Evolutionary conservation across 2,888 invertebrate genomes (phyloP), one percentile per base, ranked within the genome.

Genomic region (Cerceris ruficornis): DNA sequence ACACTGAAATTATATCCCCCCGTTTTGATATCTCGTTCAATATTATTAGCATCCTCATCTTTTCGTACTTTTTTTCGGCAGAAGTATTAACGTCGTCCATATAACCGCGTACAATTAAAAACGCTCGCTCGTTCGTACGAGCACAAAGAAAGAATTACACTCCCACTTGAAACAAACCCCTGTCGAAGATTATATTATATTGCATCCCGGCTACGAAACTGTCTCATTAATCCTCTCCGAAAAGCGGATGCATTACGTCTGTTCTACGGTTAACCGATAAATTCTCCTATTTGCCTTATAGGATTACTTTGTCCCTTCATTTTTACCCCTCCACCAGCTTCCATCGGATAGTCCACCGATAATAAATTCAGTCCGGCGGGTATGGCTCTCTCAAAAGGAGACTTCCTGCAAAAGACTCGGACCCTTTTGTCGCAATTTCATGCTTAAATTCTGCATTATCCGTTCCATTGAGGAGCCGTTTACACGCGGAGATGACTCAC

Each of bases 1-100:
- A 7, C 42, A 13, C 13, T 46, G 64, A 68, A 67, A 82, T 82
- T 69, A 82, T 75, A 69, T 65, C 69, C 69, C 79, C 67, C 55
- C 75, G 60, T 82, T n/a, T 81, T 69, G 58, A 15, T 65, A 43
- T 64, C 64, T 49, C 39, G 42, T 70, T 62, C 9, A 13, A 46
- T 42, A 59, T 68, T 64, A 73, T 80, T 76, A 68, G 46, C 52
- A 60, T 65, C 72, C 14, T 7, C 15, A 54, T 58, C 49, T 54
- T 61, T 13, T 17, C 11, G 46, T 5, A 28, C 15, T 13, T n/a
- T 15, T 52, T 2, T 7, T 13, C 11, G 13, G 15, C 8, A 52
- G 7, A 71, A 71, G 75, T 54, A 68, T 80, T 76, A 61, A 52
- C 42, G 49, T 49, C 54, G 49, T 41, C n/a, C 6, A 49, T 7